Evolutionary conservation across 2,888 invertebrate genomes (phyloP), one percentile per base, ranked within the genome.

Genomic region (Trypoxylon attenuatum): DNA sequence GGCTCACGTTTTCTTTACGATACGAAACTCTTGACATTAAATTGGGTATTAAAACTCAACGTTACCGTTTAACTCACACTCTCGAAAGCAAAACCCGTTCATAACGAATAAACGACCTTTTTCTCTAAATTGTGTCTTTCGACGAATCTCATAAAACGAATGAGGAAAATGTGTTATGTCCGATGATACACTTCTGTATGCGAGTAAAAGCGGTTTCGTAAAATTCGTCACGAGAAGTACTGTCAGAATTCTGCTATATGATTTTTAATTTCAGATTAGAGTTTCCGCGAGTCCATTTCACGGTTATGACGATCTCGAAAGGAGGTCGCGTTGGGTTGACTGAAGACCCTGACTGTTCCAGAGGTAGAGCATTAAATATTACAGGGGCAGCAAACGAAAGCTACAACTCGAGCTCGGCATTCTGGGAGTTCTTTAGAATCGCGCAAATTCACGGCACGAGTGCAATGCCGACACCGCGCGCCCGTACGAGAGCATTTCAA

Each of bases 371-470:
- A 66, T 68, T 68, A 68, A 68, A 68, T 68, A 68, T 68, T 68
- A 27, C 68, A 69, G 66, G 33, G 62, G 68, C 53, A 47, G 68
- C 67, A 61, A 68, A 68, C 56, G 67, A 68, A 68, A 68, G 61
- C 67, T 66, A 66, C 68, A 66, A 68, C 58, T 63, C 58, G 45
- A 52, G 43, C 62, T 29, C 52, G 33, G 58, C 62, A 67, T 69
- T 69, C 68, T 58, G 69, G 62, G 57, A 63, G 69, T 67, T 69
- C 67, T 69, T 69, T 69, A 69, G 69, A 67, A 69, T 62, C 47
- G 46, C 29, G 69, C 67, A 50, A 67, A 69, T 69, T 54, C 62
- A 62, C 53, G 50, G 27, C 52, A 52, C 52, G 42, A 42, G 57
- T 41, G 53, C 51, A 5, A 29, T 52, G 33, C 33, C 49, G 52